A percentile compares a stretch with the other conserved stretches of the same genome.
phyloP scores from a whole-genome alignment of 2,113 vertebrate genomes.

The Semnopithecus entellus region DNA sequence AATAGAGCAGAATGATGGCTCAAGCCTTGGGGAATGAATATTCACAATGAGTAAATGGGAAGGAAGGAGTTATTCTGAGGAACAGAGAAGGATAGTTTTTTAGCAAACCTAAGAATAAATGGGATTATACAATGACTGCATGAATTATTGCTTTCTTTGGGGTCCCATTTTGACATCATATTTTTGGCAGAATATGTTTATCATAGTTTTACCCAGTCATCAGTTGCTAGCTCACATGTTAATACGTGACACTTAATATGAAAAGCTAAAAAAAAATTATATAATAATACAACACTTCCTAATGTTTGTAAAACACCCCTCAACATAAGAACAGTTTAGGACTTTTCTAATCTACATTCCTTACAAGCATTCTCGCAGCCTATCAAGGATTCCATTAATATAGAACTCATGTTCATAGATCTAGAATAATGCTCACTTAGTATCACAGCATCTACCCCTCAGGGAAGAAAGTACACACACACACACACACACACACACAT shows the following conservation, averaged over 20 bases:
- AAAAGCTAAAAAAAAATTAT: slow-evolving; percentile 8
- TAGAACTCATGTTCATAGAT: background rate
- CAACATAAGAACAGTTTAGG: background rate
- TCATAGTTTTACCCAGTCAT: background rate
- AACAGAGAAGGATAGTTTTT: background rate
- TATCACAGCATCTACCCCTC: background rate
- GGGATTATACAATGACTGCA: background rate
- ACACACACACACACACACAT: background rate
- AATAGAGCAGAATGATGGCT: background rate
- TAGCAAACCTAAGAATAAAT: slow-evolving; percentile 43
- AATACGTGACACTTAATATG: background rate
- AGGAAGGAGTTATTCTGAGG: background rate
- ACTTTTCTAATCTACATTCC: slow-evolving; percentile 32
- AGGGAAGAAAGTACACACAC: background rate
- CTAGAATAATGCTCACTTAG: slow-evolving; percentile 2
- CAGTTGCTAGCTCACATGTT: background rate
- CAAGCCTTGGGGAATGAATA: background rate
- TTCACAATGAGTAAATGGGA: background rate
- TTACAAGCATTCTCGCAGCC: background rate
- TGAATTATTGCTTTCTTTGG: background rate
- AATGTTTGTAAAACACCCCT: slow-evolving; percentile 48
- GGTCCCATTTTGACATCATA: background rate
- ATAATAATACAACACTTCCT: background rate
- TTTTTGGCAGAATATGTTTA: slow-evolving; percentile 42
- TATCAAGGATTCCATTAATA: slow-evolving; percentile 34